phyloP scores from a whole-genome alignment of 1,140 invertebrate genomes.

The Cephus cinctus region DNA sequence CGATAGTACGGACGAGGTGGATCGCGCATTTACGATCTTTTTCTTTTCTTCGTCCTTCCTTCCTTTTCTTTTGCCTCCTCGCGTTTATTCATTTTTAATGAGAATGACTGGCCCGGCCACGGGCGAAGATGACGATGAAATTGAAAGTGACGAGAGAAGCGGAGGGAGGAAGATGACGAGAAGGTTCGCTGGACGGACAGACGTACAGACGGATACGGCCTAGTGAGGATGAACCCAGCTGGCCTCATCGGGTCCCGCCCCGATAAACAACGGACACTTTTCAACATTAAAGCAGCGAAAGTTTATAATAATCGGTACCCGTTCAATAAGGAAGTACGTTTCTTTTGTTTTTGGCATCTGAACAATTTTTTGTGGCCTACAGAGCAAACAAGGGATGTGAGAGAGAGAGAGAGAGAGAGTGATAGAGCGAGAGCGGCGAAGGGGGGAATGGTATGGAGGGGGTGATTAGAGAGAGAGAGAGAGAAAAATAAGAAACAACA shows the following conservation, averaged over 20 bases:
- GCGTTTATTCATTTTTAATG: conserved; percentile 24
- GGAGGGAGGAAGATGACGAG: conserved; percentile 10
- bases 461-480: no score
- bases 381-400: conserved; percentile 55
- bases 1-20: no score
- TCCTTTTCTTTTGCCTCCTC: no score
- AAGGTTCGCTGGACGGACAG: no score
- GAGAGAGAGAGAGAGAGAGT: no score
- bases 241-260: conserved; percentile 51
- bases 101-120: conserved; percentile 24
- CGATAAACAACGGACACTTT: conserved; percentile 17
- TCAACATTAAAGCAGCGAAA: conserved; percentile 29
- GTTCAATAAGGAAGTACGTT: no score
- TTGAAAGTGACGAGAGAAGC: conserved; percentile 12
- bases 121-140: conserved; percentile 23
- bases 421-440: no score
- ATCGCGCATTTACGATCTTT: no score
- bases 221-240: conserved; percentile 56
- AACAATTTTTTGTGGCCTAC: conserved; percentile 56
- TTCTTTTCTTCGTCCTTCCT: no score
- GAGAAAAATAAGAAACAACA: no score
- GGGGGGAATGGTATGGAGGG: no score
- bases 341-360: conserved; percentile 44
- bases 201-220: conserved; percentile 40
- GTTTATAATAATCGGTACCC: conserved; percentile 27